phyloP scores from a whole-genome alignment of 2,797 vertebrate genomes.

The Clarias fuscus region DNA sequence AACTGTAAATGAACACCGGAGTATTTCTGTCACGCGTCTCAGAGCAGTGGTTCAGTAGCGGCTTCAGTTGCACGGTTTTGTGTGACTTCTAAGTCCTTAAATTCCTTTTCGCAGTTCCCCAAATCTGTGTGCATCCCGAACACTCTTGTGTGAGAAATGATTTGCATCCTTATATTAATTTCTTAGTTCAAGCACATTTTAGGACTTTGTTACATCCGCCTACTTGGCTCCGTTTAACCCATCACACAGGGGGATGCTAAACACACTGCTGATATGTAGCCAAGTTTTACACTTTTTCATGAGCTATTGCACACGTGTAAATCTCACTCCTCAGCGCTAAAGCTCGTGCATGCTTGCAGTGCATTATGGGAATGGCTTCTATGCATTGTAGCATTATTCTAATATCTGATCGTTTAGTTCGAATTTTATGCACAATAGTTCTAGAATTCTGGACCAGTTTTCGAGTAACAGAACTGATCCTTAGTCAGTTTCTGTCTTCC shows the following conservation, averaged over 20 bases:
- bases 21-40: slow-evolving; percentile 1
- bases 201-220: neutral
- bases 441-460: neutral
- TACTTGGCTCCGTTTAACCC: neutral
- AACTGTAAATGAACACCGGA: neutral
- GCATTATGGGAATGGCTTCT: slow-evolving; percentile 17
- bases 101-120: neutral
- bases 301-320: neutral
- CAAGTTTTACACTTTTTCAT: neutral
- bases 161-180: neutral
- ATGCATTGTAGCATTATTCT: neutral
- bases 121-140: neutral
- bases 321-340: neutral
- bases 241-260: too few relatives aligned
- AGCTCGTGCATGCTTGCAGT: neutral
- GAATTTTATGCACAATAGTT: neutral
- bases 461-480: neutral
- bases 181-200: neutral
- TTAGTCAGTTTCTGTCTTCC: neutral
- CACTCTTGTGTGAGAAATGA: neutral
- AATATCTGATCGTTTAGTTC: neutral
- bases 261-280: neutral
- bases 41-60: slow-evolving; percentile 5
- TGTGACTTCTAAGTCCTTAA: neutral
- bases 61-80: neutral